Evolutionary conservation across 2,113 vertebrate species (phyloP).

Genomic region (Platichthys flesus): DNA sequence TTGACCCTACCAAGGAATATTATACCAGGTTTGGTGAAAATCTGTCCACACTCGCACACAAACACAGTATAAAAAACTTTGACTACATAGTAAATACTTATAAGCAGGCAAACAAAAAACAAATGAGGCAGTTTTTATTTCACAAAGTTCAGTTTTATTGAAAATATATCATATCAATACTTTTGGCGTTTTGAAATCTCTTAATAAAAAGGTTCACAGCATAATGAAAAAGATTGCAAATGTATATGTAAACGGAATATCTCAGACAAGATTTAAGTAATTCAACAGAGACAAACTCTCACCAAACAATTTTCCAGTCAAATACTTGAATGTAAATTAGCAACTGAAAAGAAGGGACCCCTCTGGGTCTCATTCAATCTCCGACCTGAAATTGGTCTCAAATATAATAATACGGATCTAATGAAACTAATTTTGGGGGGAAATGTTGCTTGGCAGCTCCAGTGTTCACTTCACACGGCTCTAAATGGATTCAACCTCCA

Average conservation of each 20-base stretch:
- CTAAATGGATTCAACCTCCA: conserved; percentile 53
- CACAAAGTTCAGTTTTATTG: conserved; percentile 64
- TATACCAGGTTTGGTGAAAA: too few species aligned
- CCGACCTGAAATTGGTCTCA: conserved; percentile 65
- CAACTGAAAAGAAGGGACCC: conserved; percentile 41
- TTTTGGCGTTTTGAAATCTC: conserved; percentile 20
- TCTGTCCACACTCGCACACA: background rate
- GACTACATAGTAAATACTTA: background rate
- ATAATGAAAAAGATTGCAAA: conserved; percentile 18
- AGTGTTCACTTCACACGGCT: conserved; percentile 44
- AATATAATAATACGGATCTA: conserved; percentile 67
- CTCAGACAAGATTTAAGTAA: conserved; percentile 37
- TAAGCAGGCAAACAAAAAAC: conserved; percentile 18
- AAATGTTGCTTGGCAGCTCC: conserved; percentile 47
- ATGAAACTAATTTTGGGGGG: conserved; percentile 59
- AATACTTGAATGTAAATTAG: conserved; percentile 65
- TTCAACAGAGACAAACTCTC: conserved; percentile 39
- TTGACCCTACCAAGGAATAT: too few species aligned
- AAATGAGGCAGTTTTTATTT: conserved; percentile 32
- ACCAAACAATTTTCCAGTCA: conserved; percentile 55
- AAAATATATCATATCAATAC: conserved; percentile 17
- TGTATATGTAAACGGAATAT: conserved; percentile 28
- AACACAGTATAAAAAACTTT: background rate
- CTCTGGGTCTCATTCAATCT: conserved; percentile 68
- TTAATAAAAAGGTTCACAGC: conserved; percentile 34